These are phyloP conservation scores for Fistularia tabacaria DNA, from an alignment of 2,797 vertebrate species.

Conservation along the genomic window DNA sequence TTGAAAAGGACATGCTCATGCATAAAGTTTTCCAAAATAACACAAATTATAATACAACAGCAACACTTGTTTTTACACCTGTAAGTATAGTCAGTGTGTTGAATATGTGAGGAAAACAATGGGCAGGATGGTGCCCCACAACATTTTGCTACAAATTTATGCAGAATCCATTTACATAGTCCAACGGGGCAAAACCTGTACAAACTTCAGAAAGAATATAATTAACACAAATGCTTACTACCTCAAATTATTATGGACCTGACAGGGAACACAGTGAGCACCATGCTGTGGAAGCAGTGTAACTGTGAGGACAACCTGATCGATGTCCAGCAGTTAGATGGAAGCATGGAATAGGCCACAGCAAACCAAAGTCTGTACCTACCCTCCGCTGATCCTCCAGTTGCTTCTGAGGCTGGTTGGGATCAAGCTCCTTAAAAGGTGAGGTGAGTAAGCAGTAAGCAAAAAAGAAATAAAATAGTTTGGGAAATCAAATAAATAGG, in stretches of 20 bases:
- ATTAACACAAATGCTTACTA: neutral
- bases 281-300: slow-evolving; percentile 51
- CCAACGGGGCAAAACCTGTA: neutral
- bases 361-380: slow-evolving; percentile 73
- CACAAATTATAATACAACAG: no score
- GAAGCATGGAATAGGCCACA: slow-evolving; percentile 22
- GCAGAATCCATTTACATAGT: no score
- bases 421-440: slow-evolving; percentile 90
- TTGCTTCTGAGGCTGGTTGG: slow-evolving; percentile 92
- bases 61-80: no score
- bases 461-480: slow-evolving; percentile 36
- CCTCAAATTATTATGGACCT: slow-evolving; percentile 4
- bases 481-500: slow-evolving; percentile 53
- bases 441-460: slow-evolving; percentile 75
- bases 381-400: slow-evolving; percentile 98
- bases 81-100: no score
- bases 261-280: slow-evolving; percentile 23
- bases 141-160: no score
- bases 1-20: no score
- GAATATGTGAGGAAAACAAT: no score
- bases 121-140: no score
- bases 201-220: neutral
- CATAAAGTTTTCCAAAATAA: no score
- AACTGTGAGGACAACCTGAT: slow-evolving; percentile 19
- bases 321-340: slow-evolving; percentile 16